phyloP scores from a whole-genome alignment of 2,113 vertebrate species.

The Camelus dromedarius region DNA sequence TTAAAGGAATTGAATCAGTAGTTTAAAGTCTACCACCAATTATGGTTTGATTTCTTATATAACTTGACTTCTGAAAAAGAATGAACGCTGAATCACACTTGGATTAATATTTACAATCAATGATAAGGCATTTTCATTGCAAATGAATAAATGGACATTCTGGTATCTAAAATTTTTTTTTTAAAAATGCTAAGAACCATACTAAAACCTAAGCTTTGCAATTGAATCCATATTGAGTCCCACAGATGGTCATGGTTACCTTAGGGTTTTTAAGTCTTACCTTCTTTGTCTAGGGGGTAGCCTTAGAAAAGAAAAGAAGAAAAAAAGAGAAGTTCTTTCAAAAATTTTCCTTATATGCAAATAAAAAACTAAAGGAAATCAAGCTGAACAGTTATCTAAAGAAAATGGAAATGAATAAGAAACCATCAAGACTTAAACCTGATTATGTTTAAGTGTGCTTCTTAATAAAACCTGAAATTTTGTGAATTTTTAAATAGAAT shows the following conservation, averaged over 20 bases:
- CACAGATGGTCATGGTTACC: not conserved
- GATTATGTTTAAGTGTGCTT: not conserved
- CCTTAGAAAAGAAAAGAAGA: not conserved
- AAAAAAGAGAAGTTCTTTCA: not conserved
- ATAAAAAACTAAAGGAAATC: constrained; percentile 22
- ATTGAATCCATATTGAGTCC: not conserved
- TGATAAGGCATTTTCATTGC: constrained; percentile 1
- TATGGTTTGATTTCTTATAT: constrained; percentile 20
- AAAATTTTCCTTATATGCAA: not conserved
- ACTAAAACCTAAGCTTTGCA: not conserved
- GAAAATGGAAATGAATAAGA: constrained; percentile 46
- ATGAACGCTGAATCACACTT: not conserved
- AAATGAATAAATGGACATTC: constrained; percentile 24
- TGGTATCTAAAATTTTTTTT: not conserved
- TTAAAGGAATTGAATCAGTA: constrained; percentile 32
- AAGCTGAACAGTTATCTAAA: constrained; percentile 20
- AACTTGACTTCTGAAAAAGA: constrained; percentile 22
- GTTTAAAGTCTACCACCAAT: constrained; percentile 5
- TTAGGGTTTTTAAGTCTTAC: not conserved
- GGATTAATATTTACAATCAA: constrained; percentile 10
- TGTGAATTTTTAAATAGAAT: constrained; percentile 56
- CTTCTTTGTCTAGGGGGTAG: not conserved
- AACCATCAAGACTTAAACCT: constrained; percentile 14
- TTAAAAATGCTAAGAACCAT: not conserved
- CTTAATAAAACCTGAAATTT: constrained; percentile 26